Conservation (phyloP, 2,113 vertebrate species). For the Bagarius yarrelli region DNA sequence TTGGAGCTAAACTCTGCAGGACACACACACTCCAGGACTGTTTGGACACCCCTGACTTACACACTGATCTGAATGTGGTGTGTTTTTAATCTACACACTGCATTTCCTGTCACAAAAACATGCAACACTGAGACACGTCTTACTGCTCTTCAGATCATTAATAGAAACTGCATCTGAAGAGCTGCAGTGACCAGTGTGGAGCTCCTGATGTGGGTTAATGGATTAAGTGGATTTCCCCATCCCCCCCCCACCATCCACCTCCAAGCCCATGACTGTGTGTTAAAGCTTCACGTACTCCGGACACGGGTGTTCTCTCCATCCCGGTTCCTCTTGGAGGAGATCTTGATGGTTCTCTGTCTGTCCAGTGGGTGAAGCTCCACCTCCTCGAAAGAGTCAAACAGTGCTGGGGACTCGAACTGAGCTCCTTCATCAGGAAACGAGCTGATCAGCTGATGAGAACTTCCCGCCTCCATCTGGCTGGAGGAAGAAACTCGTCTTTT, state of each 20-base stretch:
- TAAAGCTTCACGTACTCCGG: conserved; percentile 58
- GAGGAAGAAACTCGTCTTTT: conserved; percentile 53
- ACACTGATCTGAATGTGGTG: background rate
- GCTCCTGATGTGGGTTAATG: too few species aligned
- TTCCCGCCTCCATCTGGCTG: conserved; percentile 57
- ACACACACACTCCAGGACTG: too few species aligned
- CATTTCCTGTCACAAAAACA: background rate
- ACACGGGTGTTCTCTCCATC: conserved; percentile 65
- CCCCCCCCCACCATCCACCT: too few species aligned
- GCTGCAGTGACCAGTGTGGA: too few species aligned
- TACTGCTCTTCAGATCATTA: too few species aligned
- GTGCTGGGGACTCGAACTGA: conserved; percentile 50
- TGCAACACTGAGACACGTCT: background rate
- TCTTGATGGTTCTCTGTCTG: conserved; percentile 53
- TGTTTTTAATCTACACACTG: background rate
- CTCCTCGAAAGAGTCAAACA: conserved; percentile 66
- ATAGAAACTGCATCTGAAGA: too few species aligned
- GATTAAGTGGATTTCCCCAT: too few species aligned
- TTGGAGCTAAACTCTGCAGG: too few species aligned
- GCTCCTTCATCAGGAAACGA: conserved; percentile 49
- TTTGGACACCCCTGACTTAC: too few species aligned
- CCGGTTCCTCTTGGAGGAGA: conserved; percentile 56
- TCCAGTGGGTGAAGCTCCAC: conserved; percentile 59
- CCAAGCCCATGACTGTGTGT: too few species aligned
- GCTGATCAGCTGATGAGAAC: conserved; percentile 54